Percentiles rank a stretch among this genome's conserved stretches.
Evolutionary conservation across 2,888 invertebrate species (phyloP).

Genomic region (Pilophorus perplexus): DNA sequence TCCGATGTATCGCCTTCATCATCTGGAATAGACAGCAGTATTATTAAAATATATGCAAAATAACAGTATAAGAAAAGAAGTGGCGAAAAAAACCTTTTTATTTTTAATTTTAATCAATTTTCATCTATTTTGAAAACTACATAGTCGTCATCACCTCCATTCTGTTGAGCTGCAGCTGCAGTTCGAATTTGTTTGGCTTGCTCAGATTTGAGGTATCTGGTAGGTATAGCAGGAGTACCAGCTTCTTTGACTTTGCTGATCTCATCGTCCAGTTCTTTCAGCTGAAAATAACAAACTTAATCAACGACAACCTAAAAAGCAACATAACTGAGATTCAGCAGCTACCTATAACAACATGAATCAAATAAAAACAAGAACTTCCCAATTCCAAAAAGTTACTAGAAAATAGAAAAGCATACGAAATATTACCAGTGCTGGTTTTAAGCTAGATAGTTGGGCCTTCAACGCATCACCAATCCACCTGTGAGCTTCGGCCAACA

Average conservation of each 20-base stretch:
- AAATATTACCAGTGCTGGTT: constrained; percentile 70
- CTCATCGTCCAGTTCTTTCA: constrained; percentile 83
- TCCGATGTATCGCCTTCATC: constrained; percentile 60
- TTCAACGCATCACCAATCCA: constrained; percentile 83
- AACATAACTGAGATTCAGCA: no score
- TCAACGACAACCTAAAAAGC: no score
- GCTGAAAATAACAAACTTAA: constrained; percentile 51
- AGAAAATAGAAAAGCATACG: neutral
- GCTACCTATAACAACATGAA: no score
- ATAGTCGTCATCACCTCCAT: constrained; percentile 56
- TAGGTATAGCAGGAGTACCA: no score
- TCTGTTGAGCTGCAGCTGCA: constrained; percentile 54
- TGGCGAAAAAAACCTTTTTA: no score
- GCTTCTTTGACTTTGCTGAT: no score
- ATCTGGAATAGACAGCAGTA: constrained; percentile 48
- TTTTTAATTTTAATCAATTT: no score
- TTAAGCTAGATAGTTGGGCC: constrained; percentile 75
- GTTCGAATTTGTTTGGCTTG: constrained; percentile 65
- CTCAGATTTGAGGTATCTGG: constrained; percentile 76
- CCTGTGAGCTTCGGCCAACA: constrained; percentile 90
- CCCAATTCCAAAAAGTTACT: neutral
- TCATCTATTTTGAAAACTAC: no score
- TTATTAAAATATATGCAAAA: neutral
- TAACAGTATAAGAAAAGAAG: no score
- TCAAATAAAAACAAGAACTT: no score